Evolutionary conservation across 2,888 invertebrate species (phyloP), one percentile per base, ranked within the genome.

Genomic region (Athrips mouffetella): DNA sequence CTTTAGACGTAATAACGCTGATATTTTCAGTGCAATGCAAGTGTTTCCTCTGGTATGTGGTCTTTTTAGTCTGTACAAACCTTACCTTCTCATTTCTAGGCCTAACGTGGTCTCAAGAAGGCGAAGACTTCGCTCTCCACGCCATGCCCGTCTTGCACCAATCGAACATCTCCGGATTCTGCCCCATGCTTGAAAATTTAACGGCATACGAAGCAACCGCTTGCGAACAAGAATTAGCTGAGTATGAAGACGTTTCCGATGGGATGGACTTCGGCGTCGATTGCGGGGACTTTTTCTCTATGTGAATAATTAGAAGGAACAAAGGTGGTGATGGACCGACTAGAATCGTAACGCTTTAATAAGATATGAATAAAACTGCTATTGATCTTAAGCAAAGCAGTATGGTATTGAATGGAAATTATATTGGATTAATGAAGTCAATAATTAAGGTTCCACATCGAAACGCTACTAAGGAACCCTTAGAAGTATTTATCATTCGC

Each of bases 261-360:
- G 92, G 93, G 60, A 93, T 92, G 83, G 93, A 93, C 70, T 90
- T 91, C 52, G 92, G 92, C 35, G 91, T 93, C 54, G 93, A 93
- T 70, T 93, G 93, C 68, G 93, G 93, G 0, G 93, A 92, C 63
- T 92, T 92, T 67, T 91, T 92, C 89, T 92, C 92, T 89, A 92
- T 92, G 89, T 92, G 91, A 74, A 63, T n/a, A 21, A 21, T 11
- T 11, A 21, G 21, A 20, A 6, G 21, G 8, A 18, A 2, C n/a
- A 46, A 21, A 47, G 30, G 39, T 39, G 49, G 27, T 30, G 37
- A 7, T 37, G 37, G 20, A 21, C 37, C 37, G 37, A 37, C 37
- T 18, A 18, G 37, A 37, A 37, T 37, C 37, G 18, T 37, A 37
- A 37, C 37, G 37, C 37, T 37, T 37, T 37, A 37, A 11, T 37